Percentiles rank a stretch among this genome's conserved stretches.
These are phyloP conservation scores for Brachyrhaphis roseni DNA, from an alignment of 2,797 vertebrate genomes.

Conservation along the genomic window DNA sequence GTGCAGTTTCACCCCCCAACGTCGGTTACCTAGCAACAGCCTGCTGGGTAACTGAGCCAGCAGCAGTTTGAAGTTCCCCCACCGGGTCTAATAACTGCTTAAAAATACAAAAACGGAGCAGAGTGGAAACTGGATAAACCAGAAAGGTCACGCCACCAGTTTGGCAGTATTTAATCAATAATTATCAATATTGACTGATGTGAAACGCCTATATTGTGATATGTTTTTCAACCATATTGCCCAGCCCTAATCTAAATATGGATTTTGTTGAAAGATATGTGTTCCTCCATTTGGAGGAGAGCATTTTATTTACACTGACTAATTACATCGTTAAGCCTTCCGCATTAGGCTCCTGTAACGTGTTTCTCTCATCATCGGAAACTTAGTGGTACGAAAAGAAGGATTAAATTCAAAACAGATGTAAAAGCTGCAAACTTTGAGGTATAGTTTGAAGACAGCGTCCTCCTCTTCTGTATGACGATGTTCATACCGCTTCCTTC, in stretches of 20 bases:
- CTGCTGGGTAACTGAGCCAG: too few species aligned
- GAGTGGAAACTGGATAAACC: background rate
- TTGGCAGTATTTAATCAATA: too few species aligned
- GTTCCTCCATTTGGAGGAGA: conserved; percentile 4
- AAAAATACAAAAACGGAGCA: too few species aligned
- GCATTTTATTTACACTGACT: conserved; percentile 19
- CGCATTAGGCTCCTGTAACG: background rate
- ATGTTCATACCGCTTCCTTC: conserved; percentile 39
- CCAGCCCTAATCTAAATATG: background rate
- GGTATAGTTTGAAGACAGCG: conserved; percentile 60
- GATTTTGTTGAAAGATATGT: conserved; percentile 14
- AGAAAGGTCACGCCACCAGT: too few species aligned
- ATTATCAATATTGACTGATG: too few species aligned
- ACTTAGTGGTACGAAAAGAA: conserved; percentile 42
- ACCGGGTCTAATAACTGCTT: too few species aligned
- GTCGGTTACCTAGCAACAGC: too few species aligned
- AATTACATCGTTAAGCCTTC: conserved; percentile 14
- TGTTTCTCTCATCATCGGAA: conserved; percentile 27
- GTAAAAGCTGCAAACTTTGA: conserved; percentile 71
- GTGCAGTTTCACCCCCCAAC: too few species aligned
- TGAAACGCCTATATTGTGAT: too few species aligned
- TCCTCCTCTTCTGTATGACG: conserved; percentile 34
- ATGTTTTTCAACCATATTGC: too few species aligned
- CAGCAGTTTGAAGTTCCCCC: too few species aligned
- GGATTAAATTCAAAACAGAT: conserved; percentile 53